Evolutionary conservation across 2,797 vertebrate genomes (phyloP).

Genomic region (Sphenopsis melanotis): DNA sequence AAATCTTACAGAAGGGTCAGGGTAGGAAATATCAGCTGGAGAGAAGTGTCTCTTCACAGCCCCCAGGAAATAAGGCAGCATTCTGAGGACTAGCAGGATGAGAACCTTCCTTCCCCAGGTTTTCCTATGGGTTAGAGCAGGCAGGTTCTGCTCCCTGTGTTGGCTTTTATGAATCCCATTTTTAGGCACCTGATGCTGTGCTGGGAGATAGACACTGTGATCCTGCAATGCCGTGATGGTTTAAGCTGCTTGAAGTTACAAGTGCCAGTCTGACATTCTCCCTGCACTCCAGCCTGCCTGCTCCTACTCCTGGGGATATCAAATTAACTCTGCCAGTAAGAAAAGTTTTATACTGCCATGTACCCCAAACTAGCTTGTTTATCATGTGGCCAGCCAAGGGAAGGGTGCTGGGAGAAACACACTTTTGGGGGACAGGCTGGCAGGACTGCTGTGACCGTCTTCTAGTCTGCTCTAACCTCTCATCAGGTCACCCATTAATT

Average conservation of each 20-base stretch:
- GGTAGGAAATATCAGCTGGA: neutral
- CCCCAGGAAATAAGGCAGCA: neutral
- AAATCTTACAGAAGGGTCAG: neutral
- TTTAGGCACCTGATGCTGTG: neutral
- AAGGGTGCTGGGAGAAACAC: neutral
- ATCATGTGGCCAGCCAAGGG: neutral
- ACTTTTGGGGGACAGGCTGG: neutral
- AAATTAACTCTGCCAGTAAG: neutral
- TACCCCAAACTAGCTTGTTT: neutral
- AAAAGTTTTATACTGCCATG: neutral
- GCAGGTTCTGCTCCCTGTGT: neutral
- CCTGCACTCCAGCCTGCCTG: neutral
- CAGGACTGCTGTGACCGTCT: neutral
- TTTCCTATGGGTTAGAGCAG: neutral
- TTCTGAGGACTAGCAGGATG: neutral
- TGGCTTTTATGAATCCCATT: neutral
- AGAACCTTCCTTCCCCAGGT: neutral
- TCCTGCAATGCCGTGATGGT: accelerated
- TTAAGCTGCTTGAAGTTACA: neutral
- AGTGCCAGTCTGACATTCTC: neutral
- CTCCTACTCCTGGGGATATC: neutral
- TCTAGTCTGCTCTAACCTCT: neutral
- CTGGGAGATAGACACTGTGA: accelerated
- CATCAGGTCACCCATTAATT: neutral
- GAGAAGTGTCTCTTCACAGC: neutral